Conservation (phyloP, 2,888 invertebrate genomes). For the Meiosimyza platycephala region DNA sequence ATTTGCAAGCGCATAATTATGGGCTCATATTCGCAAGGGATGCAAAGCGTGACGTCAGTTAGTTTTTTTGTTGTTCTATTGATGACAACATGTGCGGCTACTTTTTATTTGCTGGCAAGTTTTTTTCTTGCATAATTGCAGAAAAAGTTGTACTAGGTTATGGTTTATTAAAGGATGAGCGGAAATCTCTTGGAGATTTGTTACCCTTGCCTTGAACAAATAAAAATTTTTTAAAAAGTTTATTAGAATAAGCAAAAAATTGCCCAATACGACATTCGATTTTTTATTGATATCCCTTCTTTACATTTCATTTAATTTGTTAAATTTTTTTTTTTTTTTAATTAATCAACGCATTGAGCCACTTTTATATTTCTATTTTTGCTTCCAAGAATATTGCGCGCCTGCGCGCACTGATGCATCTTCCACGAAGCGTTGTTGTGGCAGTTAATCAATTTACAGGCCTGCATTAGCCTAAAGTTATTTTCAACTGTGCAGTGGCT, state of each 20-base stretch:
- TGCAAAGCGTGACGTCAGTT: conserved; percentile 19
- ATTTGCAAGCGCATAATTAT: conserved; percentile 31
- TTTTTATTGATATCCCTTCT: neutral
- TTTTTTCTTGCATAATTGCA: neutral
- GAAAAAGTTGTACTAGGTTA: conserved; percentile 15
- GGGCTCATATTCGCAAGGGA: conserved; percentile 17
- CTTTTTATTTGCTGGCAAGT: neutral
- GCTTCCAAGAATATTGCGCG: conserved; percentile 5
- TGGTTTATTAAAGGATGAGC: neutral
- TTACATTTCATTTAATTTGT: neutral
- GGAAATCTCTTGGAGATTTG: no score
- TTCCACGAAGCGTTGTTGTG: conserved; percentile 13
- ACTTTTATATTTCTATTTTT: no score
- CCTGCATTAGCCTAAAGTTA: neutral
- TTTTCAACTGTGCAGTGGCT: neutral
- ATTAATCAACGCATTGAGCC: no score
- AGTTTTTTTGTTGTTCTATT: neutral
- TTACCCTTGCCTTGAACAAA: no score
- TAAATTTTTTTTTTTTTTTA: neutral
- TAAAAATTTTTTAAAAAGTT: no score
- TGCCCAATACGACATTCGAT: neutral
- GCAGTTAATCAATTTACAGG: conserved; percentile 27
- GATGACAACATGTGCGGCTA: neutral
- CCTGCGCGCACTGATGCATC: conserved; percentile 27
- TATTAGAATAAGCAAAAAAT: no score